These are phyloP conservation scores for Phocoena phocoena DNA, from an alignment of 2,113 vertebrate genomes.

Conservation along the genomic window DNA sequence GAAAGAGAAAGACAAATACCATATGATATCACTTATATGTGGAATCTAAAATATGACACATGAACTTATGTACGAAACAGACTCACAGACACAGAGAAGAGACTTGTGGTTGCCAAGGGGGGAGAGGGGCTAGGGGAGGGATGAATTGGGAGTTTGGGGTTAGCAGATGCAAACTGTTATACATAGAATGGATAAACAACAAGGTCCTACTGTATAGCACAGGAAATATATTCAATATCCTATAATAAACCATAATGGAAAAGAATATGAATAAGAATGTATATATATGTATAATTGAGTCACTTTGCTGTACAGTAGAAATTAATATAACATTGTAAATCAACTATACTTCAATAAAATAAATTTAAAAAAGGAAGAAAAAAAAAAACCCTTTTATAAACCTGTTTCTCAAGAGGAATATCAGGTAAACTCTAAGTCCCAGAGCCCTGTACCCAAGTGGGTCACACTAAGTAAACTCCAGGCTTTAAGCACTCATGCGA, in stretches of 20 bases:
- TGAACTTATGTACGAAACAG: background rate
- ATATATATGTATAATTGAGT: background rate
- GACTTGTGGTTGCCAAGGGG: background rate
- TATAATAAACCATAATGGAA: background rate
- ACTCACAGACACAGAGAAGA: background rate
- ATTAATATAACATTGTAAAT: background rate
- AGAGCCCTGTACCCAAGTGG: background rate
- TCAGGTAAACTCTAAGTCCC: background rate
- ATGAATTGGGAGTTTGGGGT: background rate
- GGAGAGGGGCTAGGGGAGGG: background rate
- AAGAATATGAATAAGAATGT: background rate
- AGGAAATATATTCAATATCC: background rate
- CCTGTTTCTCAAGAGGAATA: background rate
- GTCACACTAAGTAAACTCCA: background rate
- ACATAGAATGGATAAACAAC: background rate
- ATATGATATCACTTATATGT: background rate
- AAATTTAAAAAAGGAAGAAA: background rate
- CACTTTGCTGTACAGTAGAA: background rate
- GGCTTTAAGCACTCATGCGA: background rate
- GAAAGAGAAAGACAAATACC: background rate
- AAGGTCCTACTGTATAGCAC: background rate
- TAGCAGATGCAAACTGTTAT: background rate
- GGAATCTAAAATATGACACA: background rate
- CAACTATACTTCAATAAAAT: background rate
- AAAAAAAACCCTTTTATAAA: background rate